Percentiles rank a stretch among this genome's conserved stretches.
These are phyloP conservation scores for Lacerta bilineata DNA, from an alignment of 2,797 vertebrate genomes.

Conservation along the genomic window DNA sequence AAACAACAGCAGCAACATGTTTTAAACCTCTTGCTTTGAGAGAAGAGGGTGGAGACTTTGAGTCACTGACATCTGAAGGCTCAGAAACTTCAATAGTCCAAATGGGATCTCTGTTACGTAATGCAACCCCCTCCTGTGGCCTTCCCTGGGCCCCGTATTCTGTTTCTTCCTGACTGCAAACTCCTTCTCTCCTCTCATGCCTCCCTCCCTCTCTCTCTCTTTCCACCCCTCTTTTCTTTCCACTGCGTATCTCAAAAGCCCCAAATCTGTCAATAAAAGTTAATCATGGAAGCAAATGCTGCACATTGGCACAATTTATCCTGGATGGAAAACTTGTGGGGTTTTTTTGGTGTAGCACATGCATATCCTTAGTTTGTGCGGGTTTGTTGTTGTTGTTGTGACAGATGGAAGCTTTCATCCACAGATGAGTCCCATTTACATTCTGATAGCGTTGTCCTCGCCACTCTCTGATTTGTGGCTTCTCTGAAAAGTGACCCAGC, in stretches of 20 bases:
- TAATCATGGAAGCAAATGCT: neutral
- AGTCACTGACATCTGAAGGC: neutral
- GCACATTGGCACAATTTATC: neutral
- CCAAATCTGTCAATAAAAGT: slow-evolving; percentile 21
- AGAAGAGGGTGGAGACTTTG: neutral
- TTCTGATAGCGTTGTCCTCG: slow-evolving; percentile 43
- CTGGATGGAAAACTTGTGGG: neutral
- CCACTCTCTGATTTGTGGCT: slow-evolving; percentile 13
- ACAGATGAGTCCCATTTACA: slow-evolving; percentile 28
- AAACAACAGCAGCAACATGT: neutral
- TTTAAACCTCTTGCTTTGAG: neutral
- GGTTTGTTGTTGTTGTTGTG: slow-evolving; percentile 11
- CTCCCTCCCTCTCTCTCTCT: neutral
- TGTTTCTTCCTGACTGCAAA: neutral
- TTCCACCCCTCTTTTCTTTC: neutral
- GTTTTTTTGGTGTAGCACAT: neutral
- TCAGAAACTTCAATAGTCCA: neutral
- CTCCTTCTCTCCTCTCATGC: neutral
- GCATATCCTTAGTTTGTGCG: slow-evolving; percentile 1
- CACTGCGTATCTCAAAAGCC: neutral
- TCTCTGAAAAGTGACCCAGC: slow-evolving; percentile 11
- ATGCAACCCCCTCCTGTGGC: neutral
- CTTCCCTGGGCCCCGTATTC: neutral
- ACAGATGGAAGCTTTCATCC: slow-evolving; percentile 6
- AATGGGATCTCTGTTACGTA: neutral